Conservation (phyloP, 2,797 vertebrate species). For the Triplophysa yarkandensis region DNA sequence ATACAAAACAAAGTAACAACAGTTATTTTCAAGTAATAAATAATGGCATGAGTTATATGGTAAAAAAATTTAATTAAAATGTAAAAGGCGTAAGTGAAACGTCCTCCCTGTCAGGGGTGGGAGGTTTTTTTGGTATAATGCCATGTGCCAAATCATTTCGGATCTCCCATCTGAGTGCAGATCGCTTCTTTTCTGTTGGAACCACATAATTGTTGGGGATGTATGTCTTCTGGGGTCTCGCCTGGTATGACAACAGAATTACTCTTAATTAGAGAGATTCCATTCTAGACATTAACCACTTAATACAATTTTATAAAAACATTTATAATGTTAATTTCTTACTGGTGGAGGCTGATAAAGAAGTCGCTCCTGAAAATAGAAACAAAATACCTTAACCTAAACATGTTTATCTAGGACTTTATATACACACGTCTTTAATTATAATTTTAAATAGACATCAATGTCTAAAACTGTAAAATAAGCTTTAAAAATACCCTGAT, state of each 20-base stretch:
- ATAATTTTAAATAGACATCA: background rate
- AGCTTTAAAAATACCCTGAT: slow-evolving; percentile 68
- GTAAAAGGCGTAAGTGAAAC: background rate
- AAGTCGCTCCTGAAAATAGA: slow-evolving; percentile 71
- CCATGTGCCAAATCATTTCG: slow-evolving; percentile 82
- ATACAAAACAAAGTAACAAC: slow-evolving; percentile 46
- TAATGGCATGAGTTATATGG: slow-evolving; percentile 48
- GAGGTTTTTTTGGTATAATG: slow-evolving; percentile 68
- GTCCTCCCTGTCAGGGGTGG: slow-evolving; percentile 47
- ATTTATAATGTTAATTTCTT: slow-evolving; percentile 55
- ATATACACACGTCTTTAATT: background rate
- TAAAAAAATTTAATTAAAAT: slow-evolving; percentile 7
- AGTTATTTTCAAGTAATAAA: slow-evolving; percentile 1
- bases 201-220: slow-evolving; percentile 82
- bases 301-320: background rate
- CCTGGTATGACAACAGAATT: slow-evolving; percentile 58
- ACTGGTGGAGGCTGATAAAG: slow-evolving; percentile 72
- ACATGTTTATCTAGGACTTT: background rate
- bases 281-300: background rate
- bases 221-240: slow-evolving; percentile 63
- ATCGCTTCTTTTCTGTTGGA: slow-evolving; percentile 88
- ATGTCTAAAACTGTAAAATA: background rate
- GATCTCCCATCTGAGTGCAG: slow-evolving; percentile 82
- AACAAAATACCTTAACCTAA: background rate
- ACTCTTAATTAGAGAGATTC: background rate